These are phyloP conservation scores for Chymomyza costata DNA, from an alignment of 1,140 invertebrate species.

Conservation along the genomic window DNA sequence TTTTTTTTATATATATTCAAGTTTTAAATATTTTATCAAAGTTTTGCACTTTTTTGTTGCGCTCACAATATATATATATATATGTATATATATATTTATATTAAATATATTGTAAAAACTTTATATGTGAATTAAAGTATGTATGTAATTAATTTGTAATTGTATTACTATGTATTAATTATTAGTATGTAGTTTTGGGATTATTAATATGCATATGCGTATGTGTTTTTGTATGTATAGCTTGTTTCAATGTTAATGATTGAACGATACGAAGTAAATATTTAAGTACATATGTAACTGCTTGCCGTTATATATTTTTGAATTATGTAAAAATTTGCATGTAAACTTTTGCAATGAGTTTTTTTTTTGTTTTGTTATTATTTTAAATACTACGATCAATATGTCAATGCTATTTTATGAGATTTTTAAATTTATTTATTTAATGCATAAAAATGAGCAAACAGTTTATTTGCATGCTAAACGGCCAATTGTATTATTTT, in stretches of 20 bases:
- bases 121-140: no score
- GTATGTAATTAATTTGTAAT: no score
- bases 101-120: no score
- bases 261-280: conserved; percentile 5
- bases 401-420: conserved; percentile 20
- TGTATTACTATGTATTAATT: no score
- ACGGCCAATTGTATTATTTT: conserved; percentile 24
- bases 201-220: conserved; percentile 56
- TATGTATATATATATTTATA: conserved; percentile 10
- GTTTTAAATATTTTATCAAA: conserved; percentile 47
- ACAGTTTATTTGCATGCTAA: conserved; percentile 5
- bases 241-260: conserved; percentile 22
- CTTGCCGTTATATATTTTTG: conserved; percentile 16
- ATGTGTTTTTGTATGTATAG: conserved; percentile 4
- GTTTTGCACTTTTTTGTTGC: conserved; percentile 20
- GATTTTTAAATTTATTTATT: no score
- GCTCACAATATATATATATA: conserved; percentile 5
- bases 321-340: conserved; percentile 23
- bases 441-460: conserved; percentile 8
- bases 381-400: conserved; percentile 3
- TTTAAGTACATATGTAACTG: neutral
- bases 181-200: no score
- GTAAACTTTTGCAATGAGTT: no score
- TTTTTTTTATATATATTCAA: conserved; percentile 24
- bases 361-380: no score